Evolutionary conservation across 2,888 invertebrate species (phyloP).

Genomic region (Drosophila testacea): DNA sequence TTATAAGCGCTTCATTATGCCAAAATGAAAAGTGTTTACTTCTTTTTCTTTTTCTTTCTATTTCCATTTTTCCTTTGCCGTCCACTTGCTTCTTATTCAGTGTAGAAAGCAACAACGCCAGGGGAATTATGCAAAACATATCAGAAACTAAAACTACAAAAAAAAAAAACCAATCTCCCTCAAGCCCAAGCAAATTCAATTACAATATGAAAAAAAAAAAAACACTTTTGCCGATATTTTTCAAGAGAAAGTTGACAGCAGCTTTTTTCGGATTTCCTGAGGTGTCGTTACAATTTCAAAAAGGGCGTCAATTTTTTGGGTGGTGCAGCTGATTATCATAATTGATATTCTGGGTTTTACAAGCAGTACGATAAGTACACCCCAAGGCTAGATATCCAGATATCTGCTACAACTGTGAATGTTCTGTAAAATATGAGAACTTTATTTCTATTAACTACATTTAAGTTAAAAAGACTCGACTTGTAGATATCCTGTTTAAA

Average conservation of each 20-base stretch:
- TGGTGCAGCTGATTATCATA: conserved; percentile 45
- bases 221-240: conserved; percentile 33
- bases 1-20: conserved; percentile 65
- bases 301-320: conserved; percentile 48
- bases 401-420: background rate
- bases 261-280: conserved; percentile 30
- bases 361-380: conserved; percentile 6
- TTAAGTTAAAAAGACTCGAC: background rate
- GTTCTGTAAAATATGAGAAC: background rate
- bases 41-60: conserved; percentile 5
- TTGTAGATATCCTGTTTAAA: background rate
- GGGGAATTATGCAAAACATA: conserved; percentile 72
- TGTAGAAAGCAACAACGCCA: conserved; percentile 51
- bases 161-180: conserved; percentile 21
- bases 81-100: conserved; percentile 47
- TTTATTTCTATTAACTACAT: background rate
- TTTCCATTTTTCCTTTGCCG: background rate
- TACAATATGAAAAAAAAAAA: conserved; percentile 28
- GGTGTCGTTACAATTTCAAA: conserved; percentile 31
- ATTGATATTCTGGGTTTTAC: conserved; percentile 31
- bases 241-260: conserved; percentile 70
- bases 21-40: conserved; percentile 67
- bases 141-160: conserved; percentile 18
- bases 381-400: background rate
- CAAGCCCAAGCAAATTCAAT: conserved; percentile 42